Conservation (phyloP, 2,113 vertebrate genomes). For the Trogon surrucura region DNA sequence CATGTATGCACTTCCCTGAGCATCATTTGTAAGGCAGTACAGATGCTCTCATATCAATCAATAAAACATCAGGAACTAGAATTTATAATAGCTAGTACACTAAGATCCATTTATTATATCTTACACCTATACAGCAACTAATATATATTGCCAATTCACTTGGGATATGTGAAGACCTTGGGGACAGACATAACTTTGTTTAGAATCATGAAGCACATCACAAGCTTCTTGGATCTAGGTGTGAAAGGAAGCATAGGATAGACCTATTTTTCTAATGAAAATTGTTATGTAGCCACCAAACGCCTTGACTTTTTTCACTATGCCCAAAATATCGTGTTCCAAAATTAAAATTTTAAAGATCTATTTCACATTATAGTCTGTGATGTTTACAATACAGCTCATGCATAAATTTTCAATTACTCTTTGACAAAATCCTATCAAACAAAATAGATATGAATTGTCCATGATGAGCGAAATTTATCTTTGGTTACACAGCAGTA, state of each 20-base stretch:
- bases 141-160: neutral
- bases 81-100: neutral
- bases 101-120: neutral
- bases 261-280: neutral
- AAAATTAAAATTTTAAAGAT: neutral
- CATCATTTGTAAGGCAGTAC: neutral
- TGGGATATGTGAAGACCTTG: neutral
- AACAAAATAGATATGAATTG: neutral
- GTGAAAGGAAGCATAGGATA: neutral
- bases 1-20: neutral
- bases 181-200: neutral
- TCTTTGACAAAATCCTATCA: neutral
- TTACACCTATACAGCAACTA: neutral
- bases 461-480: neutral
- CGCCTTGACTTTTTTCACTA: neutral
- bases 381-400: neutral
- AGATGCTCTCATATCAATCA: neutral
- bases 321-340: neutral
- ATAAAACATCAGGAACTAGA: neutral
- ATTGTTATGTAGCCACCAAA: neutral
- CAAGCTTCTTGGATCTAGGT: slow-evolving; percentile 11
- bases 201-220: neutral
- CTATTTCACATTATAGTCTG: neutral
- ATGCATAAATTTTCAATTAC: neutral
- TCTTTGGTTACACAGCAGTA: neutral